Conservation (phyloP, 1,140 invertebrate species). For the Drosophila teissieri region DNA sequence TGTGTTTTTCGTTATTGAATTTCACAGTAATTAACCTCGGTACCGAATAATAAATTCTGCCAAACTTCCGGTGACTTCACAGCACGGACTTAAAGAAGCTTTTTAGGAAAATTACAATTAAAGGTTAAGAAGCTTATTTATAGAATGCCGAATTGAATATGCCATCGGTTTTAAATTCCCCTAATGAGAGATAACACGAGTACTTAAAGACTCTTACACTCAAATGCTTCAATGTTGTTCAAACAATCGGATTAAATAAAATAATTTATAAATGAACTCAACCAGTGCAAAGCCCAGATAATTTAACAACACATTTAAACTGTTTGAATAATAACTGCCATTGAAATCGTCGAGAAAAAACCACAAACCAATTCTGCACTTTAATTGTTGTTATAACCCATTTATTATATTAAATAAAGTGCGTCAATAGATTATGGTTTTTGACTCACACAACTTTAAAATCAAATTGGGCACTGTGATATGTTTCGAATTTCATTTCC, state of each 20-base stretch:
- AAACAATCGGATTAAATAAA: too few relatives aligned
- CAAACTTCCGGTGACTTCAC: not conserved
- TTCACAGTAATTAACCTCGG: not conserved
- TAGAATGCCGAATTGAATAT: too few relatives aligned
- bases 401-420: not conserved
- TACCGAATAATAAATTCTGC: not conserved
- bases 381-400: not conserved
- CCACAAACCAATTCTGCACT: not conserved
- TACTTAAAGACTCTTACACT: too few relatives aligned
- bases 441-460: not conserved
- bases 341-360: too few relatives aligned
- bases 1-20: too few relatives aligned
- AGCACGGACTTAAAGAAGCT: not conserved
- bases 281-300: not conserved
- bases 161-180: too few relatives aligned
- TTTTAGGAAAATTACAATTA: not conserved
- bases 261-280: slow-evolving; percentile 1
- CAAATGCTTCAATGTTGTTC: too few relatives aligned
- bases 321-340: not conserved
- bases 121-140: too few relatives aligned
- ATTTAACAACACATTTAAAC: not conserved
- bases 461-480: too few relatives aligned
- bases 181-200: too few relatives aligned
- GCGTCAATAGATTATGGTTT: not conserved
- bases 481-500: too few relatives aligned